Evolutionary conservation across 2,113 vertebrate species (phyloP).

Genomic region (Lasiurus cinereus): DNA sequence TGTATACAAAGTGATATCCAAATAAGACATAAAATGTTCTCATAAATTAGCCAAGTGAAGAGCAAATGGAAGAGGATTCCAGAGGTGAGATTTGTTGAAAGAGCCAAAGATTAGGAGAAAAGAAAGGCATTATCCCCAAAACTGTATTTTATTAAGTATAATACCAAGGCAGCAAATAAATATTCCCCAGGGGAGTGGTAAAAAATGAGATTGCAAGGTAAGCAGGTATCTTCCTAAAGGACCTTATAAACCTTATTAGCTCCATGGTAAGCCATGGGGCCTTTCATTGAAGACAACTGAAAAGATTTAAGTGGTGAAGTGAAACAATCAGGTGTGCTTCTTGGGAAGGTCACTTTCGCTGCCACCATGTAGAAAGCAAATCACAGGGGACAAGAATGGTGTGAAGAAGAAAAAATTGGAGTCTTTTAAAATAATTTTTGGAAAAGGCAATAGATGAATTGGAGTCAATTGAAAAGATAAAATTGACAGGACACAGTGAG

Average conservation of each 20-base stretch:
- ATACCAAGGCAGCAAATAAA: background rate
- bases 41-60: conserved; percentile 24
- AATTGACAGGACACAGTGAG: background rate
- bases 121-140: conserved; percentile 1
- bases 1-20: background rate
- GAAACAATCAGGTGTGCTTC: background rate
- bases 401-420: background rate
- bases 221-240: background rate
- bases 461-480: background rate
- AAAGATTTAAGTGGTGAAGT: conserved; percentile 2
- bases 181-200: background rate
- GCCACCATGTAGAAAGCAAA: background rate
- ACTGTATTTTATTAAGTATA: background rate
- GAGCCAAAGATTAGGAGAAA: conserved; percentile 10
- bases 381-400: background rate
- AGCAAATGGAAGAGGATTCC: background rate
- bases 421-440: background rate
- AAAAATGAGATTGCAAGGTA: background rate
- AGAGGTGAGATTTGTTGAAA: background rate
- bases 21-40: background rate
- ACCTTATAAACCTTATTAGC: background rate
- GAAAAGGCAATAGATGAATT: background rate
- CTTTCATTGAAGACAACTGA: background rate
- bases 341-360: background rate
- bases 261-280: background rate